Percentiles rank a stretch among this genome's conserved stretches.
Evolutionary conservation across 2,113 vertebrate species (phyloP).

Genomic region (Nyctereutes procyonoides): DNA sequence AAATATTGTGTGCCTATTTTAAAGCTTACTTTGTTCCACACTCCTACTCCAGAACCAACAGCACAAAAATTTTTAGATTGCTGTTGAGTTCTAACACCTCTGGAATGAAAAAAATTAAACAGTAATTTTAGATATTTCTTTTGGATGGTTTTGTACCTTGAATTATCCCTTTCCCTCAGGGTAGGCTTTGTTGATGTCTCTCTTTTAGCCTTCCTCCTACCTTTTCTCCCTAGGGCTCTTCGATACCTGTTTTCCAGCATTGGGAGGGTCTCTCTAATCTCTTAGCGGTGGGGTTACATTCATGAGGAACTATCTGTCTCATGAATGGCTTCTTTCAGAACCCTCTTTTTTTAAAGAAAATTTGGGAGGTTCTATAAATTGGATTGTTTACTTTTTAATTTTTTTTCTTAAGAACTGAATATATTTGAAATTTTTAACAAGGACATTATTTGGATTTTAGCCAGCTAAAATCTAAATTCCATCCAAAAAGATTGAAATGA

Average conservation of each 20-base stretch:
- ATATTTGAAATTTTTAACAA: constrained; percentile 45
- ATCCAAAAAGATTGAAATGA: constrained; percentile 23
- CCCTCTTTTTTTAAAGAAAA: constrained; percentile 36
- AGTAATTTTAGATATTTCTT: constrained; percentile 40
- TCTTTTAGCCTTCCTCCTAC: background rate
- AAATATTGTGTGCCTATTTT: background rate
- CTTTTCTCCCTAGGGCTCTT: background rate
- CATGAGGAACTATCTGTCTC: background rate
- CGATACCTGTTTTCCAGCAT: background rate
- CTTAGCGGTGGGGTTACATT: background rate
- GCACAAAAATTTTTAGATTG: background rate
- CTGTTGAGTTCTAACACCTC: constrained; percentile 10
- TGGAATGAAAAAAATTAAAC: background rate
- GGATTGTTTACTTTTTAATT: background rate
- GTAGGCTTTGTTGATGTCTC: background rate
- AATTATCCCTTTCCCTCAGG: background rate
- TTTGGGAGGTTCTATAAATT: constrained; percentile 22
- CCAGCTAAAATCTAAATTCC: constrained; percentile 53
- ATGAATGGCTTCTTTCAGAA: constrained; percentile 13
- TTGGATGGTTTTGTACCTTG: background rate
- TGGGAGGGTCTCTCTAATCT: background rate
- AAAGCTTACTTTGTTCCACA: background rate
- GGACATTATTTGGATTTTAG: constrained; percentile 11
- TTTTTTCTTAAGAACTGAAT: background rate
- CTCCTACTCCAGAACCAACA: constrained; percentile 14